Base-by-base conservation (phyloP, 2,113 vertebrate genomes). In the Macquaria australasica region DNA sequence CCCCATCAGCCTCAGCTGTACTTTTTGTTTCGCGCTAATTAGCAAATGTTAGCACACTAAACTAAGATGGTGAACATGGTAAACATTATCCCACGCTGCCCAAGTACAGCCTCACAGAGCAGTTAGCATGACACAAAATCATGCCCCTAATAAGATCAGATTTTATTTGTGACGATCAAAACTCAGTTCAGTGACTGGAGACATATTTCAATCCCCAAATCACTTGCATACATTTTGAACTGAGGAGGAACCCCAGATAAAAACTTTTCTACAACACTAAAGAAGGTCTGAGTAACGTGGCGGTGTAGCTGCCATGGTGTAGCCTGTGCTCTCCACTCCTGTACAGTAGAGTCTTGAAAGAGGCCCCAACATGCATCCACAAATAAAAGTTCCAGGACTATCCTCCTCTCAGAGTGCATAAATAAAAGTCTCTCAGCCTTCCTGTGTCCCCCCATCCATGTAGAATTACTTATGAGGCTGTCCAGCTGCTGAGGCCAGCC, bases 401-500 rank as follows among this genome's bases (percentile, higher is more conserved):
- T 83, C 66, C 85, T 83, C 43, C 37, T 59, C 62, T 84, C 75
- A 10, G 55, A 84, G 68, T 74, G 62, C 85, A 90, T 92, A 91
- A 93, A 94, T 90, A 89, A 84, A 80, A 77, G 20, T 72, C 68
- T 68, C 50, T 73, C 76, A 58, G 45, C 69, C 76, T 89, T 87
- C 82, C 83, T 84, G 79, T 74, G 75, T 89, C 88, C 83, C 83
- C 76, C 77, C 41, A 11, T 89, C 64, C 73, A 81, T 67, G 74
- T 45, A 88, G 69, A 82, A 73, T 91, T 80, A 87, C 85, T 91
- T 88, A 84, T 84, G 90, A 91, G 81, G 25, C 83, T 74, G 81
- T 91, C 88, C 90, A 88, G 88, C 90, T 90, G 84, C 89, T 86
- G 84, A 87, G 73, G 60, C 77, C 56, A 39, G 72, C 85, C 75